A percentile compares a stretch with the other conserved stretches of the same genome.
Conservation (phyloP, 2,888 invertebrate species). For the Papilio protenor region DNA sequence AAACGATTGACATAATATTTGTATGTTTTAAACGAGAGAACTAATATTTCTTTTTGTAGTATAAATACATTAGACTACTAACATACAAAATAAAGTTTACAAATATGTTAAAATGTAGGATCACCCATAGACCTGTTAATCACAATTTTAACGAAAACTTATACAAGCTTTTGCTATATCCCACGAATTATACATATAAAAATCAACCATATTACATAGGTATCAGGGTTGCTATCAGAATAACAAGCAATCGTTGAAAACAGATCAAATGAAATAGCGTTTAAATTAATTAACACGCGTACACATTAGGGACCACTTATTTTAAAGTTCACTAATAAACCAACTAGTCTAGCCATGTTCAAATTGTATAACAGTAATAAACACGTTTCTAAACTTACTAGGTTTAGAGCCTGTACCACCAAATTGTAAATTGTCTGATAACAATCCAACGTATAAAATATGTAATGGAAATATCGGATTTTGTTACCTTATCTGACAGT, state of each 20-base stretch:
- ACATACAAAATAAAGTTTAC: too few relatives aligned
- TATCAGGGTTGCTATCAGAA: background rate
- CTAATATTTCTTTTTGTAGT: too few relatives aligned
- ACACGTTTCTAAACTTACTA: slow-evolving; percentile 19
- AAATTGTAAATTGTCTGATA: too few relatives aligned
- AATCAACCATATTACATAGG: background rate
- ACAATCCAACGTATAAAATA: too few relatives aligned
- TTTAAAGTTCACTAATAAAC: slow-evolving; percentile 27
- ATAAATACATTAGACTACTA: too few relatives aligned
- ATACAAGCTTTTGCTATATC: background rate
- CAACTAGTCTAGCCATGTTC: slow-evolving; percentile 21
- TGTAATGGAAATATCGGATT: too few relatives aligned
- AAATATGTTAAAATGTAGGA: too few relatives aligned
- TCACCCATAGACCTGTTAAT: too few relatives aligned
- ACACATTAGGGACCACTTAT: slow-evolving; percentile 2
- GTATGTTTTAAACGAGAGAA: too few relatives aligned
- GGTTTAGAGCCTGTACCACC: background rate
- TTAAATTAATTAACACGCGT: slow-evolving; percentile 25
- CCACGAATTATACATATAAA: background rate
- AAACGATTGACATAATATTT: too few relatives aligned
- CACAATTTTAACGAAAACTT: background rate
- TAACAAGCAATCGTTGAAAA: slow-evolving; percentile 4
- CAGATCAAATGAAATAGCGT: slow-evolving; percentile 9
- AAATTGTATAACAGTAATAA: slow-evolving; percentile 24
- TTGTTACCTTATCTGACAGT: too few relatives aligned